A percentile compares a stretch with the other conserved stretches of the same genome.
These are phyloP conservation scores for Lasioglossum pauxillum DNA, from an alignment of 2,888 invertebrate species.

Conservation along the genomic window DNA sequence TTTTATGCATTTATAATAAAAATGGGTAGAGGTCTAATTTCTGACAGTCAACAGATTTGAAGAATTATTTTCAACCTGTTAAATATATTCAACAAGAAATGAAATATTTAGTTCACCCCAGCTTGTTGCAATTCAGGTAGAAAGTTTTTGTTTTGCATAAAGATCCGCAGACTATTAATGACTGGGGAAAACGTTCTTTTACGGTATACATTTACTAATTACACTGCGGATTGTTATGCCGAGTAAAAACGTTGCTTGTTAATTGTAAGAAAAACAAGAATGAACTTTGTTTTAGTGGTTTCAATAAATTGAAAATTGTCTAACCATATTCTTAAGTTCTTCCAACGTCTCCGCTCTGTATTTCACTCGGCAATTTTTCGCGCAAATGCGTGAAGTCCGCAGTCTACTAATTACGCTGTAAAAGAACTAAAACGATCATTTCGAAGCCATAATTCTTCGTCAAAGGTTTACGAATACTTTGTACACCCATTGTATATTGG, in stretches of 20 bases:
- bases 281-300: neutral
- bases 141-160: too few relatives aligned
- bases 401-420: neutral
- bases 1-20: too few relatives aligned
- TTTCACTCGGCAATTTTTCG: neutral
- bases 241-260: neutral
- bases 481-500: too few relatives aligned
- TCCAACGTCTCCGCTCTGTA: neutral
- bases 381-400: neutral
- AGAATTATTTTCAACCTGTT: too few relatives aligned
- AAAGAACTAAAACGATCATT: neutral
- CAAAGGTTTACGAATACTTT: too few relatives aligned
- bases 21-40: too few relatives aligned
- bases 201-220: neutral
- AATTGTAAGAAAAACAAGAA: neutral
- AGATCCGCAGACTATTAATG: too few relatives aligned
- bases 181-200: too few relatives aligned
- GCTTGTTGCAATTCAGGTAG: too few relatives aligned
- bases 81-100: too few relatives aligned
- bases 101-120: too few relatives aligned
- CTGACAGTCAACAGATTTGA: too few relatives aligned
- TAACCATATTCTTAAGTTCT: neutral
- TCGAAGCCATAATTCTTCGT: neutral
- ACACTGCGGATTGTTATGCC: neutral
- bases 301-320: neutral